phyloP scores from a whole-genome alignment of 2,888 invertebrate genomes.

The Idaea aversata region DNA sequence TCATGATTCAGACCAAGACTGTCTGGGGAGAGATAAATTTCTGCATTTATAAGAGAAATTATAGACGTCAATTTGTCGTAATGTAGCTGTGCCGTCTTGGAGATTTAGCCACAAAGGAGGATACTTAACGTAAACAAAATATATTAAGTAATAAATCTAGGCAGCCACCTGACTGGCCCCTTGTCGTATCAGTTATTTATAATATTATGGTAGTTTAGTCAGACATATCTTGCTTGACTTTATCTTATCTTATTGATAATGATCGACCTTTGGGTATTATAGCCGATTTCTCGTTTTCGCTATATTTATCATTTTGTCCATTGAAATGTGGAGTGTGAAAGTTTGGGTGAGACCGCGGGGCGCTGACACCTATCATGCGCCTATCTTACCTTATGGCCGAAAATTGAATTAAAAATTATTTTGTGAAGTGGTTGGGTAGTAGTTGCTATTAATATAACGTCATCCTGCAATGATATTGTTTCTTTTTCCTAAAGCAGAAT shows the following conservation, averaged over 20 bases:
- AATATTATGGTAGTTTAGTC: not conserved
- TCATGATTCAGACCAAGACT: too few species aligned
- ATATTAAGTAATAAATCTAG: not conserved
- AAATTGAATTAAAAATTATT: too few species aligned
- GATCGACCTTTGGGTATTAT: constrained; percentile 9
- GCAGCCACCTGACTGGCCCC: not conserved
- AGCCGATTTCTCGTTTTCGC: constrained; percentile 3
- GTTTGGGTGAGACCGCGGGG: too few species aligned
- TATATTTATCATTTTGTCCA: not conserved
- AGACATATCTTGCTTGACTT: not conserved
- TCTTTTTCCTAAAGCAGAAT: too few species aligned
- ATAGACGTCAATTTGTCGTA: too few species aligned
- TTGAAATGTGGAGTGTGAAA: not conserved
- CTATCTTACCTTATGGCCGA: too few species aligned
- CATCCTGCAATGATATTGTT: too few species aligned
- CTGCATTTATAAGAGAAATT: too few species aligned
- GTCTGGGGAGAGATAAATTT: too few species aligned
- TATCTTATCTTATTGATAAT: constrained; percentile 14
- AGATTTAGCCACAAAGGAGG: not conserved
- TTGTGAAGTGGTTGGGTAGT: too few species aligned
- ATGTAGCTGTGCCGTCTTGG: not conserved
- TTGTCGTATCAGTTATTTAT: not conserved
- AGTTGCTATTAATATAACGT: too few species aligned
- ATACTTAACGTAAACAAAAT: not conserved
- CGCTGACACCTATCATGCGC: too few species aligned